These are phyloP conservation scores for Loris lydekkerianus DNA, from an alignment of 2,797 vertebrate species.

Conservation along the genomic window DNA sequence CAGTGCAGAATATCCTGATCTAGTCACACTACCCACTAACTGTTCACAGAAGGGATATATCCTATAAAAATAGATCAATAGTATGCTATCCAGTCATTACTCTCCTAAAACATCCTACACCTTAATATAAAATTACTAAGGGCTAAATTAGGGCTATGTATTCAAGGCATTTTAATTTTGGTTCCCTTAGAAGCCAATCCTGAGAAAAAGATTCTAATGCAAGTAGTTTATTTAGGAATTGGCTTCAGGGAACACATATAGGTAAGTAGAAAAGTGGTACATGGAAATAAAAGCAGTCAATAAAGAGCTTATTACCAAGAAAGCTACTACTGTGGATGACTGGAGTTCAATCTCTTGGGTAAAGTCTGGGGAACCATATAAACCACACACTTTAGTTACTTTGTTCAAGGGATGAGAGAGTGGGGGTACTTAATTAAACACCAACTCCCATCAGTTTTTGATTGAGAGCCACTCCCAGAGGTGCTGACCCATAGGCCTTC, in stretches of 20 bases:
- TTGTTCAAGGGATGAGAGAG: neutral
- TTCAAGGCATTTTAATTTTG: slow-evolving; percentile 20
- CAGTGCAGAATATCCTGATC: slow-evolving; percentile 28
- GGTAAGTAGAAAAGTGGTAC: neutral
- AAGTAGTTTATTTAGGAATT: slow-evolving; percentile 45
- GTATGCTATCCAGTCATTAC: neutral
- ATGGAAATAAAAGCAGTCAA: slow-evolving; percentile 27
- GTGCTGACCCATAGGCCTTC: neutral
- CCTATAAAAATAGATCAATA: slow-evolving; percentile 15
- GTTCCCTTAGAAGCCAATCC: slow-evolving; percentile 22
- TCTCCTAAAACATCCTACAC: neutral
- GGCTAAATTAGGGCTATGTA: neutral
- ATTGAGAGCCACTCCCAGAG: neutral
- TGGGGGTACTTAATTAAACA: neutral
- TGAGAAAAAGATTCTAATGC: slow-evolving; percentile 9
- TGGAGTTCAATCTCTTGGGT: neutral
- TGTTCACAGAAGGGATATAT: neutral
- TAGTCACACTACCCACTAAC: neutral
- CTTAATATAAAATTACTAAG: slow-evolving; percentile 47
- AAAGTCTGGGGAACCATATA: slow-evolving; percentile 8
- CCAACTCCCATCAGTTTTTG: neutral
- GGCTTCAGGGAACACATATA: slow-evolving; percentile 23
- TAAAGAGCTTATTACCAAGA: neutral
- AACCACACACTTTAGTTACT: neutral
- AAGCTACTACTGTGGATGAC: neutral